Evolutionary conservation across 2,797 vertebrate genomes (phyloP), one percentile per base, ranked within the genome.

Genomic region (Euphonia xanthogaster): DNA sequence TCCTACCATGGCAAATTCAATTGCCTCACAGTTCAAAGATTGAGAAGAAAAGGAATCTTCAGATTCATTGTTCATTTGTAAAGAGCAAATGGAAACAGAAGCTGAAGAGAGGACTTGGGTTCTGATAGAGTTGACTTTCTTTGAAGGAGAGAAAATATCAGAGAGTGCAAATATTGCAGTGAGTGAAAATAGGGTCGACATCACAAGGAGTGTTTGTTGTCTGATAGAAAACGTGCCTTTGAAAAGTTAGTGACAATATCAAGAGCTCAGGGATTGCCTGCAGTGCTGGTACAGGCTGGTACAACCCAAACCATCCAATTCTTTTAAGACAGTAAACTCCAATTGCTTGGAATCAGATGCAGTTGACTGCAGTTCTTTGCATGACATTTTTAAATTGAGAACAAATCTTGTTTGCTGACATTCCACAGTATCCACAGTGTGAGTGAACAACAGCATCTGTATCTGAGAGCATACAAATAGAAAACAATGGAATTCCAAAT

Each of bases 81-180:
- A 95, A 90, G 60, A 94, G 70, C 42, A 94, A 95, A 91, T 70
- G 58, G 88, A 80, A 90, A 78, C 19, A 90, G 78, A 60, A 73
- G 39, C 25, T 14, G 62, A 75, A 94, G 47, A 86, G 30, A 72
- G 28, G 42, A 44, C 27, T 67, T 60, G 33, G 61, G 40, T 76
- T 94, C 84, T 91, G 79, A 90, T 77, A 47, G 87, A 94, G 51
- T 37, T 86, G 87, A 74, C 66, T 94, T 82, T 67, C 78, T 86
- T 70, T 78, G 78, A 88, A 77, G 81, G 60, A 79, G 35, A 72
- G 42, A 62, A 92, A 86, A 93, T 58, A 92, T 50, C 47, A 72
- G 51, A 90, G 47, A 86, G 47, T 22, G 37, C 50, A 90, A 90
- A 81, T 63, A 75, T 12, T 62, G 33, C 35, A 28, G 57, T 2